phyloP scores from a whole-genome alignment of 2,797 vertebrate genomes.

The Eptatretus atami region DNA sequence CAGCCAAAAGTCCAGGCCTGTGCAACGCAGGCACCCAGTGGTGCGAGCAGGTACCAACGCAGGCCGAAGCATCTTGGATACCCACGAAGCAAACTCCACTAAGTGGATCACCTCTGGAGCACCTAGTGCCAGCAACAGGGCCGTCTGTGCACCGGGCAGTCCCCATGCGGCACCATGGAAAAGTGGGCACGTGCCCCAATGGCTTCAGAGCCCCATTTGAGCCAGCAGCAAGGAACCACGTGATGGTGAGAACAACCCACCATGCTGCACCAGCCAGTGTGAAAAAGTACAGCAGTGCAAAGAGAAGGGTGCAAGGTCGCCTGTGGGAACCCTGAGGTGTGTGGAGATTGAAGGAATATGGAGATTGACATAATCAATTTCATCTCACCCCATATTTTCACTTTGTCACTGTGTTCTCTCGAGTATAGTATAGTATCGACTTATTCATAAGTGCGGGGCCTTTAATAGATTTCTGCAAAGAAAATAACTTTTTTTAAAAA shows the following conservation, averaged over 20 bases:
- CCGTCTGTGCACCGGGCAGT: conserved; percentile 50
- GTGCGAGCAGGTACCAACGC: conserved; percentile 58
- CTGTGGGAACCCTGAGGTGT: conserved; percentile 52
- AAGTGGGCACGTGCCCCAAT: conserved; percentile 82
- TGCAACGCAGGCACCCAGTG: conserved; percentile 59
- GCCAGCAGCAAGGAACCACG: conserved; percentile 82
- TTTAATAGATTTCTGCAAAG: too few relatives aligned
- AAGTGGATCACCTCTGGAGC: conserved; percentile 68
- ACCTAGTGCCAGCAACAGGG: conserved; percentile 66
- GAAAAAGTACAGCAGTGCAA: conserved; percentile 94
- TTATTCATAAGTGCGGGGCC: too few relatives aligned
- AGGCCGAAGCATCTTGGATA: conserved; percentile 52
- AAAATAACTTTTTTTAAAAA: too few relatives aligned
- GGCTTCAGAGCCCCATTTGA: conserved; percentile 89
- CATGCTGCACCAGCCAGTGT: conserved; percentile 88
- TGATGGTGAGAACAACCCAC: conserved; percentile 94
- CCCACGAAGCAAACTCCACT: conserved; percentile 85
- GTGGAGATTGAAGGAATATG: too few relatives aligned
- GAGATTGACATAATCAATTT: too few relatives aligned
- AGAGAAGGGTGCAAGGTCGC: conserved; percentile 73
- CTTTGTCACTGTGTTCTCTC: too few relatives aligned
- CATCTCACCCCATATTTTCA: too few relatives aligned
- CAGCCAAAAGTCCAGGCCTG: conserved; percentile 50
- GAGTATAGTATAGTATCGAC: too few relatives aligned
- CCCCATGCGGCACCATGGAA: conserved; percentile 88